phyloP scores from a whole-genome alignment of 2,113 vertebrate genomes.

The Hemichromis elongatus region DNA sequence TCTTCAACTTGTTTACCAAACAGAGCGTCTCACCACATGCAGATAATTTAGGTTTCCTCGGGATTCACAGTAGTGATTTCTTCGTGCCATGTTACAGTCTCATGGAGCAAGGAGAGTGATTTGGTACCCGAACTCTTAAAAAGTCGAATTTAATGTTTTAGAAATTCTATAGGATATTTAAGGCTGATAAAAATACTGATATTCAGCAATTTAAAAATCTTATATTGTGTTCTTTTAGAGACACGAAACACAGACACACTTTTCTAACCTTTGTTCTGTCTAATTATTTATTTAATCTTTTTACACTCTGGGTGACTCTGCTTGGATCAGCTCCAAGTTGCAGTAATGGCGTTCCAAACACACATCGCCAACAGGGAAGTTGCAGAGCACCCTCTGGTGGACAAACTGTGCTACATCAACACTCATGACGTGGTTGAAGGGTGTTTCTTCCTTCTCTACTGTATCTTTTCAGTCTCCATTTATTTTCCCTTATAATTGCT shows the following conservation, averaged over 20 bases:
- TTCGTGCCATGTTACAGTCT: neutral
- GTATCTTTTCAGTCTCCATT: neutral
- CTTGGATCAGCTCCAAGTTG: neutral
- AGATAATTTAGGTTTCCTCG: neutral
- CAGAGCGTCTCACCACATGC: neutral
- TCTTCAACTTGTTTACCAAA: neutral
- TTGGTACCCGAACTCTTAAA: neutral
- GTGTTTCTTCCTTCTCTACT: neutral
- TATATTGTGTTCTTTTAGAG: neutral
- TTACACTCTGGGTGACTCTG: neutral
- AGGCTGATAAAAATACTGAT: neutral
- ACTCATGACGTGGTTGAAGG: neutral
- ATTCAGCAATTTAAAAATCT: accelerated
- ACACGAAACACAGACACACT: neutral
- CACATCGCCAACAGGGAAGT: accelerated
- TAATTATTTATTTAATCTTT: neutral
- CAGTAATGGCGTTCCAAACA: neutral
- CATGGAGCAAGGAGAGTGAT: neutral
- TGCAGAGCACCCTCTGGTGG: neutral
- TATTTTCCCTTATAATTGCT: neutral
- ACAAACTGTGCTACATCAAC: neutral
- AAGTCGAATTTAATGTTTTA: neutral
- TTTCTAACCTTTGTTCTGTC: neutral
- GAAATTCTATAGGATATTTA: neutral
- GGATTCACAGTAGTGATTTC: neutral